These are phyloP conservation scores for Coremacera marginata DNA, from an alignment of 2,888 invertebrate genomes.

Conservation along the genomic window DNA sequence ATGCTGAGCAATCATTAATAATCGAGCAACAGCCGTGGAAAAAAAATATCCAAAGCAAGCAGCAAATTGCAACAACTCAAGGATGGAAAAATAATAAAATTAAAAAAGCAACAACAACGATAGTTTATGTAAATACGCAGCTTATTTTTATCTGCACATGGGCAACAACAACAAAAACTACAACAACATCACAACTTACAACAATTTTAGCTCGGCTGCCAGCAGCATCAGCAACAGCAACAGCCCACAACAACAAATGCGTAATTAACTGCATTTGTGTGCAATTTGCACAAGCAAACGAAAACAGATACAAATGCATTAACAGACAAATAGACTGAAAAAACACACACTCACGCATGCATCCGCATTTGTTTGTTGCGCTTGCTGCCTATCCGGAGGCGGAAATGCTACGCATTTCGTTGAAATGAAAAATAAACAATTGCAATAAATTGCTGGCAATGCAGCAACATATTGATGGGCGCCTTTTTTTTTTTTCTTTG, in stretches of 20 bases:
- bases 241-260: constrained; percentile 14
- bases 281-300: constrained; percentile 10
- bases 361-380: constrained; percentile 13
- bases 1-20: constrained; percentile 4
- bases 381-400: constrained; percentile 4
- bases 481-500: background rate
- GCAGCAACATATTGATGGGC: constrained; percentile 4
- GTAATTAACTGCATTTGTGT: constrained; percentile 27
- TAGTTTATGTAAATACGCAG: background rate
- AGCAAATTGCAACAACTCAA: background rate
- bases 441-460: background rate
- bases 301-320: constrained; percentile 7
- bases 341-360: background rate
- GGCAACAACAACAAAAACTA: background rate
- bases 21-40: background rate
- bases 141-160: background rate
- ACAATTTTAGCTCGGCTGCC: background rate
- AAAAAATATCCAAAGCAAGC: background rate
- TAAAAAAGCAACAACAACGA: background rate
- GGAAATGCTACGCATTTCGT: constrained; percentile 16
- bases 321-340: background rate
- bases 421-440: constrained; percentile 33
- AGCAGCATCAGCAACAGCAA: background rate
- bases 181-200: background rate
- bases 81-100: background rate